A percentile compares a stretch with the other conserved stretches of the same genome.
Conservation (phyloP, 2,797 vertebrate species). For the Chrysocyon brachyurus region DNA sequence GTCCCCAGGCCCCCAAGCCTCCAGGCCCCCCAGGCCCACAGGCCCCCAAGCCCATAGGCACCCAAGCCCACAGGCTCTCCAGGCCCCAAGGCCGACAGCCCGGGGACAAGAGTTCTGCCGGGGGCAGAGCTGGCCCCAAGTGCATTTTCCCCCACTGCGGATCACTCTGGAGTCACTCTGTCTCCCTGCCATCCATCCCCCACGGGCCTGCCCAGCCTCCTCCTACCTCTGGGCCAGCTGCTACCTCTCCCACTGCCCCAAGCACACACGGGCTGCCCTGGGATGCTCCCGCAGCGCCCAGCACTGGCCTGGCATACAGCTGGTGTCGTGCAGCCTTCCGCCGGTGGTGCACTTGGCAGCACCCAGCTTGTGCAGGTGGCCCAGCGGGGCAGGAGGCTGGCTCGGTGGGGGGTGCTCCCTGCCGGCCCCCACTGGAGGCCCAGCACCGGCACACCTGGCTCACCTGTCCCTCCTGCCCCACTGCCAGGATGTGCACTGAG, state of each 20-base stretch:
- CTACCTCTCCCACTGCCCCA: background rate
- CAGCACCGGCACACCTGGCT: too few species aligned
- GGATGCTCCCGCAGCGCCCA: rapidly evolving
- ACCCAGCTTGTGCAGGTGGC: background rate
- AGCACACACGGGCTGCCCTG: background rate
- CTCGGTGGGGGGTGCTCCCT: background rate
- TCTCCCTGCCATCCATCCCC: background rate
- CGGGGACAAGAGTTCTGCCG: background rate
- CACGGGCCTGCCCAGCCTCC: background rate
- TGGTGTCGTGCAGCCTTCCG: too few species aligned
- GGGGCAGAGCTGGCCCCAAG: background rate
- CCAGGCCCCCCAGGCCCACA: background rate
- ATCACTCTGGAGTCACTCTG: background rate
- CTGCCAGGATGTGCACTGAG: background rate
- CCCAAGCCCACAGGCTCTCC: too few species aligned
- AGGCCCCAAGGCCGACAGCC: too few species aligned
- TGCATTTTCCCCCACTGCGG: rapidly evolving
- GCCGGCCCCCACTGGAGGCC: background rate
- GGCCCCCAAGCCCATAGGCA: too few species aligned
- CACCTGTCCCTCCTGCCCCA: background rate
- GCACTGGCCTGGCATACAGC: too few species aligned
- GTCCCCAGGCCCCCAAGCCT: background rate
- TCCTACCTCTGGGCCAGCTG: background rate
- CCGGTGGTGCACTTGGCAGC: too few species aligned
- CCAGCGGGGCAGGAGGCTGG: background rate